Evolutionary conservation across 2,888 invertebrate species (phyloP).

Genomic region (Exocentrus adspersus): DNA sequence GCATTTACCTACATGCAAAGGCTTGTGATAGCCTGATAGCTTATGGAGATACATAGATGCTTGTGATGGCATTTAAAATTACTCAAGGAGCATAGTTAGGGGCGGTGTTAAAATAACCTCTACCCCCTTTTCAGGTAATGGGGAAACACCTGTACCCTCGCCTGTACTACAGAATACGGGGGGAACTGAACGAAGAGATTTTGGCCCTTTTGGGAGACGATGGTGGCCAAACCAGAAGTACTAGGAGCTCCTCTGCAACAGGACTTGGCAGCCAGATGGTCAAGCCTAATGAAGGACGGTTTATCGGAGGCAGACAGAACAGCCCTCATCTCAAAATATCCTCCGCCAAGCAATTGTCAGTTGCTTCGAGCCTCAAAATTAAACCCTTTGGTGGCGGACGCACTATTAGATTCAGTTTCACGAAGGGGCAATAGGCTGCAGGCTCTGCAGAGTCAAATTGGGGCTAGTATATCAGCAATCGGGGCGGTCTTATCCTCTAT

Average conservation of each 20-base stretch:
- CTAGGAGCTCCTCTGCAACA: background rate
- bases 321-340: conserved; percentile 15
- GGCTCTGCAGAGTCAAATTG: conserved; percentile 9
- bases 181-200: background rate
- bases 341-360: background rate
- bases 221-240: background rate
- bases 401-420: background rate
- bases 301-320: background rate
- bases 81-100: background rate
- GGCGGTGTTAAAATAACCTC: background rate
- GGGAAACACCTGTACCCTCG: background rate
- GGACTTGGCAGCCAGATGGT: conserved; percentile 7
- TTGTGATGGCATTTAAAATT: background rate
- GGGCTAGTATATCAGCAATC: conserved; percentile 7
- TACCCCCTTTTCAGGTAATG: background rate
- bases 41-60: background rate
- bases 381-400: conserved; percentile 9
- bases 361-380: conserved; percentile 6
- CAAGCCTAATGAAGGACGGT: conserved; percentile 9
- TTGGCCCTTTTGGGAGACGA: background rate
- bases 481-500: conserved; percentile 3
- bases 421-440: conserved; percentile 1
- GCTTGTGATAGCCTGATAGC: too few species aligned
- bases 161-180: too few species aligned
- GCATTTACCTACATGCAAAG: too few species aligned